phyloP scores from a whole-genome alignment of 1,140 invertebrate genomes.

The Drosophila bipectinata region DNA sequence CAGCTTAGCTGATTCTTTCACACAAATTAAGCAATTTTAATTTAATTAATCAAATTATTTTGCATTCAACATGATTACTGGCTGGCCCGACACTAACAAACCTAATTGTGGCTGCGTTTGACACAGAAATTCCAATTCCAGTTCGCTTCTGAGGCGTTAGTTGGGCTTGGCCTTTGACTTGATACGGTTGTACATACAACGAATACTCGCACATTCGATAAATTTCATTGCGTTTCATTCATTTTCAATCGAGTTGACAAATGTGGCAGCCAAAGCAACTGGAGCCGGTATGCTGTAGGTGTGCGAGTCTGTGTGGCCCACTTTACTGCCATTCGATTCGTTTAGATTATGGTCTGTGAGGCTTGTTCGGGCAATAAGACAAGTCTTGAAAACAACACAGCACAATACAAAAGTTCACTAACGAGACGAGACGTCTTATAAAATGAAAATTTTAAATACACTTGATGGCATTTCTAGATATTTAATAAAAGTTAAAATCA shows the following conservation, averaged over 20 bases:
- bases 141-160: conserved; percentile 36
- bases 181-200: conserved; percentile 28
- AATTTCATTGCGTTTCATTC: conserved; percentile 69
- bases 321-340: conserved; percentile 75
- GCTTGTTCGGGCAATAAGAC: conserved; percentile 36
- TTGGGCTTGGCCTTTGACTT: conserved; percentile 51
- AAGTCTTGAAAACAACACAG: conserved; percentile 26
- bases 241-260: conserved; percentile 79
- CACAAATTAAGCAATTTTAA: conserved; percentile 71
- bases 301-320: conserved; percentile 55
- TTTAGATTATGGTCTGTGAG: conserved; percentile 50
- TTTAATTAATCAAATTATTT: conserved; percentile 67
- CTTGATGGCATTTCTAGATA: not conserved
- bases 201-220: conserved; percentile 40
- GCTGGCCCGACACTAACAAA: conserved; percentile 30
- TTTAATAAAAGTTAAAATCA: not conserved
- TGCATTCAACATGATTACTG: conserved; percentile 54
- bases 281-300: conserved; percentile 11
- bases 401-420: conserved; percentile 23
- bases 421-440: conserved; percentile 23
- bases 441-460: conserved; percentile 3
- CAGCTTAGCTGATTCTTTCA: conserved; percentile 17
- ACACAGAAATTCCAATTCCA: conserved; percentile 38
- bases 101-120: conserved; percentile 45
- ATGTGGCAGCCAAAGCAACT: conserved; percentile 55